phyloP scores from a whole-genome alignment of 2,888 invertebrate genomes.

The Quadroppia sp. region DNA sequence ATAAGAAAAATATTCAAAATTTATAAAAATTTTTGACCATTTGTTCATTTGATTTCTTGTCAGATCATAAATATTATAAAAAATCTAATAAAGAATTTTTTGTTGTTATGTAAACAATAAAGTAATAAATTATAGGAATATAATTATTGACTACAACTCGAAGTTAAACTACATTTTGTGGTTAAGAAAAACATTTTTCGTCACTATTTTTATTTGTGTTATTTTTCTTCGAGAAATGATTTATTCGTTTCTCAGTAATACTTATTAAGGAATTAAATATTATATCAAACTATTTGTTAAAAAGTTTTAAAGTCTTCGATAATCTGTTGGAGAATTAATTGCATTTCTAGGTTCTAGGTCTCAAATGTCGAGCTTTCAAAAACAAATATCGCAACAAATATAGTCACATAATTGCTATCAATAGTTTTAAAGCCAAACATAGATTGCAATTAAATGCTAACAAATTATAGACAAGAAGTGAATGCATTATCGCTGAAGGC shows the following conservation, averaged over 20 bases:
- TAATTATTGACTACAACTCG: neutral
- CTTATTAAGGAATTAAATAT: neutral
- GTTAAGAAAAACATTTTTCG: neutral
- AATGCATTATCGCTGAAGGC: constrained; percentile 6
- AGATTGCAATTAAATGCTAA: constrained; percentile 2
- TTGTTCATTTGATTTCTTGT: neutral
- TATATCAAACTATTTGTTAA: neutral
- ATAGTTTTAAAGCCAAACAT: neutral
- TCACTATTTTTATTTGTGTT: neutral
- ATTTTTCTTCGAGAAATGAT: neutral
- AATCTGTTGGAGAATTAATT: constrained; percentile 15
- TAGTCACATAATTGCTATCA: neutral
- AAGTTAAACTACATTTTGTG: neutral
- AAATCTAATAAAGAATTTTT: neutral
- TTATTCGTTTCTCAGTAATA: neutral
- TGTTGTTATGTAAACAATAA: neutral
- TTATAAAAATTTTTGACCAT: neutral
- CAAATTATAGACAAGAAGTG: constrained; percentile 11
- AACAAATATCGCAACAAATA: neutral
- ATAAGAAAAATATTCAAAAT: neutral
- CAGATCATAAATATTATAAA: neutral
- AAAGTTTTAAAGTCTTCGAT: neutral
- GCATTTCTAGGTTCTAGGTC: neutral
- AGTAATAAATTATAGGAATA: neutral
- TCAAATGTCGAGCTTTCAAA: neutral